phyloP scores from a whole-genome alignment of 1,140 invertebrate species.

The Formica exsecta region DNA sequence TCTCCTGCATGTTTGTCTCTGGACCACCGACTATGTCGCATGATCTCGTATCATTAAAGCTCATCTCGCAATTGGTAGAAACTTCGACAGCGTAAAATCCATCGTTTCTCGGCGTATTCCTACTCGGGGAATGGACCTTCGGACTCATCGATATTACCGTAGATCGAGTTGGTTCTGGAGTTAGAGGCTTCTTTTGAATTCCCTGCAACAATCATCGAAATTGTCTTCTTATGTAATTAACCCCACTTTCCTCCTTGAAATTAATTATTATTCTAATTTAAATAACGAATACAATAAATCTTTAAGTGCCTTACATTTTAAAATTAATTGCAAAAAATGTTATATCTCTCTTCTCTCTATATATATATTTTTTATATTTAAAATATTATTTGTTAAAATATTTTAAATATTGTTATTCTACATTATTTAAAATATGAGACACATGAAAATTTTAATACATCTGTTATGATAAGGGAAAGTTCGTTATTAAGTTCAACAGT shows the following conservation, averaged over 20 bases:
- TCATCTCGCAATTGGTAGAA: slow-evolving; percentile 43
- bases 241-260: not conserved
- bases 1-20: slow-evolving; percentile 26
- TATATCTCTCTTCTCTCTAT: not conserved
- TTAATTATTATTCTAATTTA: not conserved
- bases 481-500: not conserved
- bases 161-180: slow-evolving; percentile 28
- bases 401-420: not conserved
- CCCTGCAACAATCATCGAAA: slow-evolving; percentile 62
- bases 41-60: slow-evolving; percentile 15
- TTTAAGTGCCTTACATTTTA: not conserved
- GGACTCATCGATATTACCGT: slow-evolving; percentile 40
- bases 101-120: not conserved
- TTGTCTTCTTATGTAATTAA: slow-evolving; percentile 6
- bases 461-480: not conserved
- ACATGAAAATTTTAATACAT: not conserved
- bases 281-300: not conserved
- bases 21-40: slow-evolving; percentile 2
- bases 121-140: slow-evolving; percentile 20
- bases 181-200: slow-evolving; percentile 13
- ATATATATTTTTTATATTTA: not conserved
- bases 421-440: slow-evolving; percentile 3
- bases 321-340: not conserved
- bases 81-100: slow-evolving; percentile 57
- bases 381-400: not conserved